Evolutionary conservation across 2,113 vertebrate species (phyloP).

Genomic region (Connochaetes taurinus): DNA sequence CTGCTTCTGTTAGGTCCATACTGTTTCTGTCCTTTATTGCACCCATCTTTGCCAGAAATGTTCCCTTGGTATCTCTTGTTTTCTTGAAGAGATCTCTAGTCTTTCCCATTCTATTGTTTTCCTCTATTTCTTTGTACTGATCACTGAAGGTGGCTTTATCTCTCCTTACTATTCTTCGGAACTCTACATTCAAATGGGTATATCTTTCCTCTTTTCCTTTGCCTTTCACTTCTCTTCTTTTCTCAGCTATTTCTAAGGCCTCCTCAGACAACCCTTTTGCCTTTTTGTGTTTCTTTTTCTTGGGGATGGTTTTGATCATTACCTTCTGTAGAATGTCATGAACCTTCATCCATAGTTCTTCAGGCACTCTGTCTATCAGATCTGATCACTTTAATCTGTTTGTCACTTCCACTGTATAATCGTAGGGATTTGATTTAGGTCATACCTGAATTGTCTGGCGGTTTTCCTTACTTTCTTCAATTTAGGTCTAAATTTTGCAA

Average conservation of each 20-base stretch:
- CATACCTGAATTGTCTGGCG: neutral
- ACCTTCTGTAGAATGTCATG: neutral
- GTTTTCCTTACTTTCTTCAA: neutral
- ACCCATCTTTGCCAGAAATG: neutral
- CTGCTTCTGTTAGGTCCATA: neutral
- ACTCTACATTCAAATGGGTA: neutral
- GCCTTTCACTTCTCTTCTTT: neutral
- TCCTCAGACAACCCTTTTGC: neutral
- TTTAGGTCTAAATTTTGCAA: neutral
- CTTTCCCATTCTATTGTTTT: neutral
- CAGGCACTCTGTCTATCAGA: neutral
- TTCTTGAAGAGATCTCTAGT: neutral
- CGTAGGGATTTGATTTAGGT: neutral
- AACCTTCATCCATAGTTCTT: neutral
- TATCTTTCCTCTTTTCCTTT: neutral
- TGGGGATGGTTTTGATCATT: neutral
- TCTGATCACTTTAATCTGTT: neutral
- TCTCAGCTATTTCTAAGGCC: neutral
- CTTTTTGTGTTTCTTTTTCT: neutral
- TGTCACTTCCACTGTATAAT: neutral
- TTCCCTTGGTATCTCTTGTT: neutral
- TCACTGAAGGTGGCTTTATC: neutral
- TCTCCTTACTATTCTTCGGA: neutral
- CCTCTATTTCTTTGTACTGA: neutral
- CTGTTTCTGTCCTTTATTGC: neutral